phyloP scores from a whole-genome alignment of 2,797 vertebrate species.

The Limosa lapponica region DNA sequence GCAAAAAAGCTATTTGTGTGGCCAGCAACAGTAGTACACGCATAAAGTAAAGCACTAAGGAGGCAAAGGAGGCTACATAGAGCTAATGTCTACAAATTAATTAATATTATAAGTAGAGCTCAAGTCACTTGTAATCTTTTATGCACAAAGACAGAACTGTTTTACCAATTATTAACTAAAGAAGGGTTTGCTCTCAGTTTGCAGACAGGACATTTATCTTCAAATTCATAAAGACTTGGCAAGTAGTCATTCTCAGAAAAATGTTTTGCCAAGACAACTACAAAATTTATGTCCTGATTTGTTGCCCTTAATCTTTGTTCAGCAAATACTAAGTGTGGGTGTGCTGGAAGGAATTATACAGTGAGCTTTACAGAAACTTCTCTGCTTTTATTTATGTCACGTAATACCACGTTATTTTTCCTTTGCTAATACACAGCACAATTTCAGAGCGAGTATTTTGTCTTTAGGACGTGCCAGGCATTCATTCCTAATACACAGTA shows the following conservation, averaged over 20 bases:
- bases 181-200: slow-evolving; percentile 15
- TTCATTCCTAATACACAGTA: slow-evolving; percentile 47
- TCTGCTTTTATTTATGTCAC: slow-evolving; percentile 56
- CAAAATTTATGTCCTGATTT: slow-evolving; percentile 55
- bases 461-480: slow-evolving; percentile 35
- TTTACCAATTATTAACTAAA: slow-evolving; percentile 46
- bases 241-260: slow-evolving; percentile 49
- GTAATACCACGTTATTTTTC: slow-evolving; percentile 50
- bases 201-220: slow-evolving; percentile 50
- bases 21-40: neutral
- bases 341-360: slow-evolving; percentile 52
- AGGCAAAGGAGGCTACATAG: neutral
- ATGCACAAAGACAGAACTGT: neutral
- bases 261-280: slow-evolving; percentile 40
- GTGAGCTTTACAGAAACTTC: slow-evolving; percentile 33
- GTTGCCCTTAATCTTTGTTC: slow-evolving; percentile 58
- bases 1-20: neutral
- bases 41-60: neutral
- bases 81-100: neutral
- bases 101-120: neutral
- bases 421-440: slow-evolving; percentile 53
- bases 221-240: slow-evolving; percentile 46
- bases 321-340: slow-evolving; percentile 56
- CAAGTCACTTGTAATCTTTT: neutral
- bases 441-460: slow-evolving; percentile 37